Percentiles rank a stretch among this genome's conserved stretches.
Evolutionary conservation across 2,888 invertebrate species (phyloP).

Genomic region (Ypsolopha sequella): DNA sequence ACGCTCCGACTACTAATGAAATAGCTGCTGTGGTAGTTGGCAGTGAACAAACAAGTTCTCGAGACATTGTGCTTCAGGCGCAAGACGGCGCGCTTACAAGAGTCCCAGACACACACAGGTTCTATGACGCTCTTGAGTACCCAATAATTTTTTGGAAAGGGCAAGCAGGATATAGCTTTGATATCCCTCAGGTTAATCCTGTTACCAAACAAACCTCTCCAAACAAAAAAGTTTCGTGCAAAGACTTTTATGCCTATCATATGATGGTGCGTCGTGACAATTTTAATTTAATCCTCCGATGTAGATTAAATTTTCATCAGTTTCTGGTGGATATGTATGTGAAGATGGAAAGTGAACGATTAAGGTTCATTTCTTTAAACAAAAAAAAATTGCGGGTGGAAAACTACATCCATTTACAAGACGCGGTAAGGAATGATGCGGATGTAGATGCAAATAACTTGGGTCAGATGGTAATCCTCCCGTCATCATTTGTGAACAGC

Average conservation of each 20-base stretch:
- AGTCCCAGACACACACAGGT: slow-evolving; percentile 24
- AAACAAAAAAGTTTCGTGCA: slow-evolving; percentile 15
- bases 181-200: slow-evolving; percentile 16
- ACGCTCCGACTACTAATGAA: slow-evolving; percentile 19
- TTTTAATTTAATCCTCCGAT: slow-evolving; percentile 13
- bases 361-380: slow-evolving; percentile 22
- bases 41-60: slow-evolving; percentile 17
- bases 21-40: slow-evolving; percentile 19
- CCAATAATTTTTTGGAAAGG: slow-evolving; percentile 28
- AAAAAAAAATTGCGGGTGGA: slow-evolving; percentile 20
- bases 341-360: slow-evolving; percentile 24
- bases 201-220: slow-evolving; percentile 9
- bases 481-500: slow-evolving; percentile 19
- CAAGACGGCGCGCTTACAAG: slow-evolving; percentile 14
- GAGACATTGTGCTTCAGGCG: slow-evolving; percentile 7
- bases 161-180: slow-evolving; percentile 21
- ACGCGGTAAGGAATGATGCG: slow-evolving; percentile 17
- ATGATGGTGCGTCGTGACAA: slow-evolving; percentile 15
- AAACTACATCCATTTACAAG: slow-evolving; percentile 23
- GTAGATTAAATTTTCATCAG: slow-evolving; percentile 17
- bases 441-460: slow-evolving; percentile 14
- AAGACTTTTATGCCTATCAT: slow-evolving; percentile 19
- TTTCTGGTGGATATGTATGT: slow-evolving; percentile 22
- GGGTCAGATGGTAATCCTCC: slow-evolving; percentile 18
- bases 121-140: slow-evolving; percentile 32